phyloP scores from a whole-genome alignment of 1,140 invertebrate genomes.

The Zaprionus davidi region DNA sequence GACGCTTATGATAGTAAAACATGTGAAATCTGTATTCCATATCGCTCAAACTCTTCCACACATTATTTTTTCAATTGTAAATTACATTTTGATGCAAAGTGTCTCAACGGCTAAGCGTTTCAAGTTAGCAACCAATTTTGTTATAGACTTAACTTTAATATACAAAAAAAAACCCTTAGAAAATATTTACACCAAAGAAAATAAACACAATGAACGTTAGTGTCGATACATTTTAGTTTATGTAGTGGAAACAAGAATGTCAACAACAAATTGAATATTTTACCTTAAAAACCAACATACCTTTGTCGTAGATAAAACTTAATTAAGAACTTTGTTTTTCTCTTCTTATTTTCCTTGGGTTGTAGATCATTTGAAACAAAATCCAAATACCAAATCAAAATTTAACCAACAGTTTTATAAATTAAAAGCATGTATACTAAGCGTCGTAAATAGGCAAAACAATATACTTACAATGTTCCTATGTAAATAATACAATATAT shows the following conservation, averaged over 20 bases:
- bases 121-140: conserved; percentile 49
- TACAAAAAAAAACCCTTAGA: conserved; percentile 17
- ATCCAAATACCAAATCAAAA: conserved; percentile 29
- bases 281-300: conserved; percentile 2
- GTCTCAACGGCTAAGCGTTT: conserved; percentile 73
- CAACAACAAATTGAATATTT: conserved; percentile 25
- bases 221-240: conserved; percentile 54
- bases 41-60: conserved; percentile 31
- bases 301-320: conserved; percentile 46
- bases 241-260: conserved; percentile 48
- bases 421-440: conserved; percentile 66
- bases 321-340: conserved; percentile 19
- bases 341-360: conserved; percentile 51
- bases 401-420: conserved; percentile 50
- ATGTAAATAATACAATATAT: conserved; percentile 67
- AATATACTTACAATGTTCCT: conserved; percentile 37
- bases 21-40: conserved; percentile 33
- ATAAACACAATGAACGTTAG: conserved; percentile 73
- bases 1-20: neutral
- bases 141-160: conserved; percentile 32
- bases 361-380: conserved; percentile 51
- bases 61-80: conserved; percentile 42
- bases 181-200: conserved; percentile 43
- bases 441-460: conserved; percentile 49
- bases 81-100: conserved; percentile 63